Percentiles rank a stretch among this genome's conserved stretches.
Conservation (phyloP, 2,113 vertebrate genomes). For the Carettochelys insculpta region DNA sequence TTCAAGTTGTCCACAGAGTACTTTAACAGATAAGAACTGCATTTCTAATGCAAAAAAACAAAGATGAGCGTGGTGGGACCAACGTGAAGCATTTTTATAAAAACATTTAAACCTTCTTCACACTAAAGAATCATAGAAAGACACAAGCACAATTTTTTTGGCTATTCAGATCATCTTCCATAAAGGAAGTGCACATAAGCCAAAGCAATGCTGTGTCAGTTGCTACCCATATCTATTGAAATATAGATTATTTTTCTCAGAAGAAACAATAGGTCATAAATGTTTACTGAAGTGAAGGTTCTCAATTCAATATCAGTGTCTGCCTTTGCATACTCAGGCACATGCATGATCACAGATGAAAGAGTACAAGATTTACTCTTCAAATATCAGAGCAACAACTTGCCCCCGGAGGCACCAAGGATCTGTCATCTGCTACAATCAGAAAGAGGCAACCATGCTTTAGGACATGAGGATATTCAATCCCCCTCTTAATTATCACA, state of each 20-base stretch:
- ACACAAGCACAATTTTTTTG: not conserved
- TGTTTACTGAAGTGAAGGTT: not conserved
- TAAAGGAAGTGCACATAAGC: not conserved
- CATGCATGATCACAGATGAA: not conserved
- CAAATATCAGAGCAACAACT: not conserved
- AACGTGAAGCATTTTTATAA: not conserved
- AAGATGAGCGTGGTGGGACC: fast-evolving
- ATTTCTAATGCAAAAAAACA: not conserved
- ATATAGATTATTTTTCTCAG: not conserved
- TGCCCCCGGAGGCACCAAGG: not conserved
- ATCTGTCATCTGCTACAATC: not conserved
- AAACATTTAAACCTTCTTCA: not conserved
- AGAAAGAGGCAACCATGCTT: not conserved
- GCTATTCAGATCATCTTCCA: not conserved
- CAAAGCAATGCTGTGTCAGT: not conserved
- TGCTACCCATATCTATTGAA: not conserved
- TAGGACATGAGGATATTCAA: not conserved
- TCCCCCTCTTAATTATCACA: not conserved
- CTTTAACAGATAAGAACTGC: not conserved
- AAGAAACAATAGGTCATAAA: not conserved
- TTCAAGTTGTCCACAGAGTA: not conserved
- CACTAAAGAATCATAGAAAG: not conserved
- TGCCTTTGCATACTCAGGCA: not conserved
- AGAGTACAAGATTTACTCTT: not conserved
- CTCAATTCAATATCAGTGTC: not conserved